Base-by-base conservation (phyloP, 2,888 invertebrate species). In the Prenolepis imparis region DNA sequence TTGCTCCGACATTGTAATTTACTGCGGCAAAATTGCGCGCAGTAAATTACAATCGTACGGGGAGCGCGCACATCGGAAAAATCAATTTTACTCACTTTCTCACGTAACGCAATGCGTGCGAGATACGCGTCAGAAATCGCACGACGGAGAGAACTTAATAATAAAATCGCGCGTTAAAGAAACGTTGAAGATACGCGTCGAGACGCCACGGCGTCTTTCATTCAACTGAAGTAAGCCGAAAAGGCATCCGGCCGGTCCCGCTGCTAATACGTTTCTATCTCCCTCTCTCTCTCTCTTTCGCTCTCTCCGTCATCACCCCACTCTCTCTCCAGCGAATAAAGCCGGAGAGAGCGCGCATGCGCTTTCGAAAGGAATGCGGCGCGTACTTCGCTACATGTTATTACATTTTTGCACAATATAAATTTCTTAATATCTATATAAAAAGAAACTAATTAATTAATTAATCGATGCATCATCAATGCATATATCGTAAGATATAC, bases 401-500 rank as follows among this genome's bases (percentile, higher is more conserved):
- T 55, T 21, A 55, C 9, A 21, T n/a, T 11, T 21, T 55, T 6
- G 55, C 21, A 11, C 21, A 21, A 55, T 55, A 21, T n/a, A n/a
- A n/a, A n/a, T 21, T 55, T 55, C 9, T 8, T 39, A 12, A 6
- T 67, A 28, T 2, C 3, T 28, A 28, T 28, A 28, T 28, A 1
- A 28, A 28, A 28, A 28, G n/a, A n/a, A n/a, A n/a, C n/a, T n/a
- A n/a, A 28, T 28, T 1, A 28, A 28, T 28, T 28, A 28, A 28
- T 3, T 1, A 28, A 28, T 28, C 28, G 1, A 28, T 28, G 28
- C 3, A 28, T n/a, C n/a, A n/a, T n/a, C n/a, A n/a, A n/a, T n/a
- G n/a, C n/a, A n/a, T n/a, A n/a, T n/a, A n/a, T n/a, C n/a, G 28
- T 3, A 3, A 28, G 28, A 28, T 28, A 70, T 93, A 92, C 92